phyloP scores from a whole-genome alignment of 2,113 vertebrate genomes.

The Archilochus colubris region DNA sequence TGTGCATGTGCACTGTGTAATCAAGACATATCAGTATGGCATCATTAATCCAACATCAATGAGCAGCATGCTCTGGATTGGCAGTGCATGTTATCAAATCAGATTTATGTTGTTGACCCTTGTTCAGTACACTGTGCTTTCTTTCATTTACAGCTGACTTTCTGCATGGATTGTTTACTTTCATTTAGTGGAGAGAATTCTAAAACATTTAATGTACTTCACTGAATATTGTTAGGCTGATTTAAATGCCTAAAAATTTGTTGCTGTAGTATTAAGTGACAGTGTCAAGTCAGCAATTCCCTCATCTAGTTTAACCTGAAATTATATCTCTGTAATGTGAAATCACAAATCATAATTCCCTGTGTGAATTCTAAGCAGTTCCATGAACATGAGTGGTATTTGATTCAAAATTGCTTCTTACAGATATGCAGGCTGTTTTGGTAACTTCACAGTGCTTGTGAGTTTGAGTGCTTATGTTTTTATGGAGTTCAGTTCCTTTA shows the following conservation, averaged over 20 bases:
- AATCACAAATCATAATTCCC: background rate
- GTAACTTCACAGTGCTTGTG: background rate
- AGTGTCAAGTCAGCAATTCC: background rate
- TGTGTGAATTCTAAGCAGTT: background rate
- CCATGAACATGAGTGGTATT: background rate
- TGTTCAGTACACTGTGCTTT: background rate
- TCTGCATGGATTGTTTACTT: background rate
- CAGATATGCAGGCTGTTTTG: background rate
- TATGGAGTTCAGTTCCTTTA: background rate
- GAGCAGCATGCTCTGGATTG: background rate
- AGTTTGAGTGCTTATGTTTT: background rate
- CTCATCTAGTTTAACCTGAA: background rate
- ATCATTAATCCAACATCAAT: background rate
- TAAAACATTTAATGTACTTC: background rate
- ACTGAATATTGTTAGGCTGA: background rate
- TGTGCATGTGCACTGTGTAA: background rate
- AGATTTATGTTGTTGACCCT: background rate
- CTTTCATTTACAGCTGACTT: constrained; percentile 16
- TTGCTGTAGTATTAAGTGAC: background rate
- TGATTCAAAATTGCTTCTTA: background rate
- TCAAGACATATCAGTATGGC: fast-evolving
- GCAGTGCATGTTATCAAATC: background rate
- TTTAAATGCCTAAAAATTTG: background rate
- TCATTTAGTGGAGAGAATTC: background rate
- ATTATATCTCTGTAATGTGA: background rate